phyloP scores from a whole-genome alignment of 1,140 invertebrate species.

The Procambarus virginalis region DNA sequence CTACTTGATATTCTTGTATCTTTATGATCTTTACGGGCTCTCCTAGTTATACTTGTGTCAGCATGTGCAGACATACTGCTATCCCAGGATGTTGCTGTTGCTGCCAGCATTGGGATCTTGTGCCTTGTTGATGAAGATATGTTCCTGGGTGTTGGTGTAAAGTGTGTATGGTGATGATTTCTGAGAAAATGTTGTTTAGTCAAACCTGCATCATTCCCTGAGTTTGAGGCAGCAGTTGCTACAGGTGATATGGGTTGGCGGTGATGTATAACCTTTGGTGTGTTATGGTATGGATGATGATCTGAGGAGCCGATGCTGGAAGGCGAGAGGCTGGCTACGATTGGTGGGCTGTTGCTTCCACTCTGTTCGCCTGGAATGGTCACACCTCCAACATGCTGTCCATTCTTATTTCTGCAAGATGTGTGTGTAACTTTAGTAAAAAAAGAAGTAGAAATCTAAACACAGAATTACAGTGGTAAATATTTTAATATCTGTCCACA shows the following conservation, averaged over 20 bases:
- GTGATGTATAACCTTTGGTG: background rate
- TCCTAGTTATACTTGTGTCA: background rate
- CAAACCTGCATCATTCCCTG: background rate
- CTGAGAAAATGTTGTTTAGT: background rate
- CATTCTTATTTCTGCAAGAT: background rate
- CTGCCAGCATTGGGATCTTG: background rate
- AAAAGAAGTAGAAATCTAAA: background rate
- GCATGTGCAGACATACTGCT: background rate
- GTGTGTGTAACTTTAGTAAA: background rate
- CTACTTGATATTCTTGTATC: background rate
- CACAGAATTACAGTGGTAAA: no score
- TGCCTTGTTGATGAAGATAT: background rate
- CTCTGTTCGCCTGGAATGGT: background rate
- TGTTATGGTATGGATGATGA: background rate
- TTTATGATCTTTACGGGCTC: background rate
- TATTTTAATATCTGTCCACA: no score
- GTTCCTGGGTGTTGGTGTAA: background rate
- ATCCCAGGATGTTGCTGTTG: background rate
- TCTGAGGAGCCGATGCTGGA: background rate
- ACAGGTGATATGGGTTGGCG: background rate
- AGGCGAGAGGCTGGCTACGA: background rate
- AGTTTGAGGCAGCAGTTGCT: background rate
- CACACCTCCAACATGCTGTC: background rate
- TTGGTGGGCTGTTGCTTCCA: conserved; percentile 10
- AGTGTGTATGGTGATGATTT: background rate